A percentile compares a stretch with the other conserved stretches of the same genome.
phyloP scores from a whole-genome alignment of 1,140 invertebrate species.

The Lysiphlebus fabarum region DNA sequence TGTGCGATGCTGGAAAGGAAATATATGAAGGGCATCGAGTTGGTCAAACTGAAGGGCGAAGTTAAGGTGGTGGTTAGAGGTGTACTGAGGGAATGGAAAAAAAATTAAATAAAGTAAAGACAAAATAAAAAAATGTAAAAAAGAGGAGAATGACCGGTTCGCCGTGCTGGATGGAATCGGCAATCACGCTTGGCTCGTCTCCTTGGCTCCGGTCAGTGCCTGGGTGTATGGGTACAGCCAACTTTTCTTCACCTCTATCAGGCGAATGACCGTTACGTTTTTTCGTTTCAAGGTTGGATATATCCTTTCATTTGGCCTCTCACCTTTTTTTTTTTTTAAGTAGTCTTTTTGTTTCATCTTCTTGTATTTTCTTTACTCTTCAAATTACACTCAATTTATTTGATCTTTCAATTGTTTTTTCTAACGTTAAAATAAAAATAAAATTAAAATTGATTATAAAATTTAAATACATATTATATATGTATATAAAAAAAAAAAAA shows the following conservation, averaged over 20 bases:
- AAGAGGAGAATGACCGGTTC: slow-evolving; percentile 30
- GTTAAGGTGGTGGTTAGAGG: slow-evolving; percentile 6
- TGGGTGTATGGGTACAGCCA: slow-evolving; percentile 35
- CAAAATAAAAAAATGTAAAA: slow-evolving; percentile 11
- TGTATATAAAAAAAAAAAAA: too few species aligned
- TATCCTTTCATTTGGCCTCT: slow-evolving; percentile 36
- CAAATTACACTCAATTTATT: too few species aligned
- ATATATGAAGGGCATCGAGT: too few species aligned
- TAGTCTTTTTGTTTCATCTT: slow-evolving; percentile 5
- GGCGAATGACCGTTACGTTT: slow-evolving; percentile 48
- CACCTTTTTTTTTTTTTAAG: too few species aligned
- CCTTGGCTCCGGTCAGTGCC: slow-evolving; percentile 49
- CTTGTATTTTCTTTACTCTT: background rate
- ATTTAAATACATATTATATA: too few species aligned
- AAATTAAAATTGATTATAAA: too few species aligned
- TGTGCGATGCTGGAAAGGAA: too few species aligned
- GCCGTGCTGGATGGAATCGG: slow-evolving; percentile 29
- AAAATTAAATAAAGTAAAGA: slow-evolving; percentile 9
- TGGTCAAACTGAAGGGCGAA: too few species aligned
- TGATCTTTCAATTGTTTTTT: too few species aligned
- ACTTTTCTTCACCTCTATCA: slow-evolving; percentile 47
- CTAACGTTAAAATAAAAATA: too few species aligned
- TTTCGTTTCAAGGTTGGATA: slow-evolving; percentile 33
- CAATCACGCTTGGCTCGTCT: slow-evolving; percentile 30
- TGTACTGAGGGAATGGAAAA: slow-evolving; percentile 3